Conservation (phyloP, 1,140 invertebrate species). For the Chironomus striatipennis region DNA sequence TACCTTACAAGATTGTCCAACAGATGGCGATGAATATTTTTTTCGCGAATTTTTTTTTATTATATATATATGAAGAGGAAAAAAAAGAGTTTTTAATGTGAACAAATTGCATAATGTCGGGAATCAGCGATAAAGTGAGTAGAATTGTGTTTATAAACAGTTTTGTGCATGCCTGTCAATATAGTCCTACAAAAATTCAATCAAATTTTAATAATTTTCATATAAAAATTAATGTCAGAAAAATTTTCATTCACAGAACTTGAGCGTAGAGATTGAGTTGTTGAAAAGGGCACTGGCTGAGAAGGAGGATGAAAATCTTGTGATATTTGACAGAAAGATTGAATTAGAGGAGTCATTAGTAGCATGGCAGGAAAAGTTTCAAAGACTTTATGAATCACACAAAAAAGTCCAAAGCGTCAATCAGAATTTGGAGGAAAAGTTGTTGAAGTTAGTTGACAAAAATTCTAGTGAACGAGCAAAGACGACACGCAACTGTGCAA, state of each 20-base stretch:
- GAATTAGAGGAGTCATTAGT: slow-evolving; percentile 76
- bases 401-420: slow-evolving; percentile 92
- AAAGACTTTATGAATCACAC: slow-evolving; percentile 84
- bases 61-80: neutral
- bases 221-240: neutral
- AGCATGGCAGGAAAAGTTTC: slow-evolving; percentile 87
- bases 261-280: slow-evolving; percentile 81
- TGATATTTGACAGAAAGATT: slow-evolving; percentile 64
- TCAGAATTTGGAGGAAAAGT: slow-evolving; percentile 89
- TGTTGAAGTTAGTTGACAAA: slow-evolving; percentile 85
- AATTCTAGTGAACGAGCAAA: slow-evolving; percentile 85
- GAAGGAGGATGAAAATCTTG: slow-evolving; percentile 76
- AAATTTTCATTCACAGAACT: slow-evolving; percentile 36
- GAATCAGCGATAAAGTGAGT: neutral
- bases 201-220: neutral
- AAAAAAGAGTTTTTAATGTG: neutral
- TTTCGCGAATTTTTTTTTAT: neutral
- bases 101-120: neutral
- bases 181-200: neutral
- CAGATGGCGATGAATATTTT: no score
- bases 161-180: neutral
- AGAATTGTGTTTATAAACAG: neutral
- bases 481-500: slow-evolving; percentile 78
- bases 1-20: no score
- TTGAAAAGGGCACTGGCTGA: slow-evolving; percentile 70